These are phyloP conservation scores for Poecilia picta DNA, from an alignment of 2,797 vertebrate species.

Conservation along the genomic window DNA sequence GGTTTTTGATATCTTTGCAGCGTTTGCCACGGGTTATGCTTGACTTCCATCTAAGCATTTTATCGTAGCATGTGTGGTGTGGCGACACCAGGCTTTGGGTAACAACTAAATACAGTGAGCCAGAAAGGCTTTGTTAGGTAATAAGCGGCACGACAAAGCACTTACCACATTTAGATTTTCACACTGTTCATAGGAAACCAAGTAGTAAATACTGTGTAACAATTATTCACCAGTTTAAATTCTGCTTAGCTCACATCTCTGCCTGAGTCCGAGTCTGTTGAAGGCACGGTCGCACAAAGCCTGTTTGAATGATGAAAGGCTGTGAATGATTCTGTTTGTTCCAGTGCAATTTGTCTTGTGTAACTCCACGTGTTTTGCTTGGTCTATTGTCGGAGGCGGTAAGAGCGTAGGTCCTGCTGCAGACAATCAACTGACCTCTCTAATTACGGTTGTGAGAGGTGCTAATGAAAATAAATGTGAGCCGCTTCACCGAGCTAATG, in stretches of 20 bases:
- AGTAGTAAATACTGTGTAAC: neutral
- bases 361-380: slow-evolving; percentile 28
- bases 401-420: slow-evolving; percentile 50
- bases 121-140: neutral
- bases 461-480: slow-evolving; percentile 78
- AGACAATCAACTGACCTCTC: slow-evolving; percentile 65
- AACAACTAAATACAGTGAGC: neutral
- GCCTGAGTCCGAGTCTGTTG: neutral
- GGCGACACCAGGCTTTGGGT: neutral
- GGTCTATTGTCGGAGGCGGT: slow-evolving; percentile 33
- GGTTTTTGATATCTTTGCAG: neutral
- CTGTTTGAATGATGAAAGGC: slow-evolving; percentile 4
- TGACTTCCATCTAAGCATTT: neutral
- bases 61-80: no score
- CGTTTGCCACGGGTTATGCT: neutral
- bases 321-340: slow-evolving; percentile 16
- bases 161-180: neutral
- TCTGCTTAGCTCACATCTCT: slow-evolving; percentile 1
- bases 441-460: slow-evolving; percentile 69
- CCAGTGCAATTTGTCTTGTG: slow-evolving; percentile 16
- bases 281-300: neutral
- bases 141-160: slow-evolving; percentile 3
- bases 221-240: slow-evolving; percentile 6
- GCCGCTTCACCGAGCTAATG: slow-evolving; percentile 66
- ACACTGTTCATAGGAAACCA: neutral